Conservation (phyloP, 2,888 invertebrate genomes). For the Tetragonula carbonaria region DNA sequence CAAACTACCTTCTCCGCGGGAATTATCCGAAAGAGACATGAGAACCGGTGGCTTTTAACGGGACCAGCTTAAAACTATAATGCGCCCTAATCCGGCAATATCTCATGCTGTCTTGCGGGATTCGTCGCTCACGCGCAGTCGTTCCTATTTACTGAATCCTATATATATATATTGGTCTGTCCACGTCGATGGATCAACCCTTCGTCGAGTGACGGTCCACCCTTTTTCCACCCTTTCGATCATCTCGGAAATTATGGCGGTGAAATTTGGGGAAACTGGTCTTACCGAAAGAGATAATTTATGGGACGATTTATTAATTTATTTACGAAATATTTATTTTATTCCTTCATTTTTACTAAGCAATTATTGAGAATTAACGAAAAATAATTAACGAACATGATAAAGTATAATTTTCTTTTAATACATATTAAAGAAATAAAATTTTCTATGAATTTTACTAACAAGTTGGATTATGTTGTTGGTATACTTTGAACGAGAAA, state of each 20-base stretch:
- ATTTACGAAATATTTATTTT: too few relatives aligned
- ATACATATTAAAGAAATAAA: too few relatives aligned
- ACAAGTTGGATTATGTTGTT: too few relatives aligned
- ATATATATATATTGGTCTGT: conserved; percentile 78
- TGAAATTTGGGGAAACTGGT: background rate
- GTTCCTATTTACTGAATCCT: conserved; percentile 80
- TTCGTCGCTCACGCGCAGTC: conserved; percentile 78
- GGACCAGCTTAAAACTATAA: conserved; percentile 81
- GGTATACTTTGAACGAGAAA: too few relatives aligned
- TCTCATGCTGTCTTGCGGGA: conserved; percentile 81
- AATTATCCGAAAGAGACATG: conserved; percentile 57
- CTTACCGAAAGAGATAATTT: too few relatives aligned
- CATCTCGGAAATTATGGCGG: background rate
- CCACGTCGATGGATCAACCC: conserved; percentile 79
- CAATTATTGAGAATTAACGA: too few relatives aligned
- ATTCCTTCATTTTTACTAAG: too few relatives aligned
- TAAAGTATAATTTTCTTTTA: too few relatives aligned
- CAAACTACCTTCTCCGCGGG: background rate
- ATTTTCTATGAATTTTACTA: too few relatives aligned
- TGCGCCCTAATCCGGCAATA: conserved; percentile 80
- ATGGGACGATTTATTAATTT: too few relatives aligned
- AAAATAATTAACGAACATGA: too few relatives aligned
- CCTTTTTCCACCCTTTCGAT: conserved; percentile 37
- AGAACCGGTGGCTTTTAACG: conserved; percentile 78
- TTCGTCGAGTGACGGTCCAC: conserved; percentile 67